Evolutionary conservation across 2,113 vertebrate genomes (phyloP).

Genomic region (Alethe diademata): DNA sequence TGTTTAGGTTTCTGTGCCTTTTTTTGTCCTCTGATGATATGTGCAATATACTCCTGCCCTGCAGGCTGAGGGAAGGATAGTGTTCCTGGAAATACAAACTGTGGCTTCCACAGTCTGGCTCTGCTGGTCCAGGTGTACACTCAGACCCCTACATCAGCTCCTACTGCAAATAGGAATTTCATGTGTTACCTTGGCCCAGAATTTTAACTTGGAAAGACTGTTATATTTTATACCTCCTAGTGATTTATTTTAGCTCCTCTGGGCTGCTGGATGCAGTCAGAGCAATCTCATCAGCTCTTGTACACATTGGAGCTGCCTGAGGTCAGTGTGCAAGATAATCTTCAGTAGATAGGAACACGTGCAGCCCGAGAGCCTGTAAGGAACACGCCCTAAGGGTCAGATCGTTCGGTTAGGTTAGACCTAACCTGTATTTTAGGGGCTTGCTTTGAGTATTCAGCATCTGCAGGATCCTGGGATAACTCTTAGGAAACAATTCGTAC

Average conservation of each 20-base stretch:
- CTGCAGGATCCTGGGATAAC: not conserved
- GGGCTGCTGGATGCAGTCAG: not conserved
- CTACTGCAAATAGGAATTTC: not conserved
- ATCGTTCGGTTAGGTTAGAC: not conserved
- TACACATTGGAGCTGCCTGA: not conserved
- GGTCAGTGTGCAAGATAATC: not conserved
- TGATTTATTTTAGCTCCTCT: not conserved
- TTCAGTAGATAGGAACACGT: not conserved
- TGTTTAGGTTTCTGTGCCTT: not conserved
- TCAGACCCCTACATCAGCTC: not conserved
- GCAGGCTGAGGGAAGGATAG: not conserved
- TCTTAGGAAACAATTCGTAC: not conserved
- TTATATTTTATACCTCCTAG: not conserved
- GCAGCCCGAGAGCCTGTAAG: not conserved
- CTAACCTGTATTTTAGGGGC: not conserved
- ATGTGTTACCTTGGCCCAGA: not conserved
- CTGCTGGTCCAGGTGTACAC: not conserved
- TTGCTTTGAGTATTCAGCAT: not conserved
- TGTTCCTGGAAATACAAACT: not conserved
- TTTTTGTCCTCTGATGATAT: not conserved
- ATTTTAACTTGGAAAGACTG: not conserved
- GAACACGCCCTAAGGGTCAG: not conserved
- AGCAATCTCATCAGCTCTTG: conserved; percentile 40
- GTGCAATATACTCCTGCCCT: not conserved
- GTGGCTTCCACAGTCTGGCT: not conserved